These are phyloP conservation scores for Maniola hyperantus DNA, from an alignment of 2,888 invertebrate genomes.

Conservation along the genomic window DNA sequence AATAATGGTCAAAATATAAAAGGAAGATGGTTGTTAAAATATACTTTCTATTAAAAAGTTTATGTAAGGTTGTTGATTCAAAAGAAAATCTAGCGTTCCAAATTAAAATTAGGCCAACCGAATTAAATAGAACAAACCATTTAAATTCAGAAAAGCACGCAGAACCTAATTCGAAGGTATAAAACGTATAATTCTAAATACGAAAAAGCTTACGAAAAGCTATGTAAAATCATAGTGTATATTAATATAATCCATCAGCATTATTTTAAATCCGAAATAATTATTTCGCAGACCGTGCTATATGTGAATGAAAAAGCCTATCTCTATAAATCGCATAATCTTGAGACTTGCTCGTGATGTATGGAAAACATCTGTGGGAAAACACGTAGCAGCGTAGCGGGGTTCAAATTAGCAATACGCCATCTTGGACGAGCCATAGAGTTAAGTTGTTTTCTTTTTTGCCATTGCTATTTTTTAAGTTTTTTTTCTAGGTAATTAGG, in stretches of 20 bases:
- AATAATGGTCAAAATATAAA: too few species aligned
- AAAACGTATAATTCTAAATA: slow-evolving; percentile 72
- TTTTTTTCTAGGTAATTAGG: too few species aligned
- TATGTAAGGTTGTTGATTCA: too few species aligned
- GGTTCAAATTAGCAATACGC: slow-evolving; percentile 65
- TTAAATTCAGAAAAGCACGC: slow-evolving; percentile 66
- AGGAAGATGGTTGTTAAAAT: too few species aligned
- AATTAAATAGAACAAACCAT: slow-evolving; percentile 53
- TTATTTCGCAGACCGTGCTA: slow-evolving; percentile 11
- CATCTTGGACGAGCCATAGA: slow-evolving; percentile 54
- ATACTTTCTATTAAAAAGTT: too few species aligned
- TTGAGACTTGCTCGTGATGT: slow-evolving; percentile 79
- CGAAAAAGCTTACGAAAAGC: too few species aligned
- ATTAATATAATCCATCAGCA: slow-evolving; percentile 48
- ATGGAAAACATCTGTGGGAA: too few species aligned
- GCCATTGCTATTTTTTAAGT: not conserved
- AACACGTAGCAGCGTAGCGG: slow-evolving; percentile 66
- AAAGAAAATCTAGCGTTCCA: slow-evolving; percentile 24
- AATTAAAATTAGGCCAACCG: slow-evolving; percentile 44
- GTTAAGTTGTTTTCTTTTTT: slow-evolving; percentile 15
- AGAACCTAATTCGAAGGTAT: slow-evolving; percentile 60
- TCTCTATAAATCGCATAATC: slow-evolving; percentile 77
- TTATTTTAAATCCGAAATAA: not conserved
- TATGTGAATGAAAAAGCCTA: slow-evolving; percentile 17
- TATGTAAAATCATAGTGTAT: too few species aligned